Percentiles rank a stretch among this genome's conserved stretches.
Conservation (phyloP, 2,888 invertebrate species). For the Drosophila acutilabella region DNA sequence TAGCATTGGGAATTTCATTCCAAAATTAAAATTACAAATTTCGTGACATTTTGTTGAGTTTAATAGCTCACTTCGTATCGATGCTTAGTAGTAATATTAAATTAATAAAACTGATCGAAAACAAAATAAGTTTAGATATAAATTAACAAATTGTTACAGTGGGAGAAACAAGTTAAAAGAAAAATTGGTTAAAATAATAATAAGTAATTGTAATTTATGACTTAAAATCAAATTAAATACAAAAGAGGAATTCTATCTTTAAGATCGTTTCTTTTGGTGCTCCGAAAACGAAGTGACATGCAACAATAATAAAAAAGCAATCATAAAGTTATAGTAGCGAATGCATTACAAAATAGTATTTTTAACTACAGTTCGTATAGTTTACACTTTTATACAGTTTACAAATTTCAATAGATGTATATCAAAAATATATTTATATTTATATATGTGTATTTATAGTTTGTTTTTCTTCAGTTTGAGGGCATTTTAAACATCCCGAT, state of each 20-base stretch:
- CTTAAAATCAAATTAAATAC: constrained; percentile 69
- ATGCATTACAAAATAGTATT: constrained; percentile 23
- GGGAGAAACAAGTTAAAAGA: constrained; percentile 36
- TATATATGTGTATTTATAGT: constrained; percentile 9
- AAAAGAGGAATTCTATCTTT: constrained; percentile 58
- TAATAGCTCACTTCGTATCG: constrained; percentile 31
- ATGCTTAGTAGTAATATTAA: constrained; percentile 18
- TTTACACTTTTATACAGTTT: constrained; percentile 8
- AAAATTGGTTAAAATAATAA: constrained; percentile 29
- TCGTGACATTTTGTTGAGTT: constrained; percentile 31
- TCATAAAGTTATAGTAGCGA: constrained; percentile 16
- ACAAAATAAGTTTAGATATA: constrained; percentile 10
- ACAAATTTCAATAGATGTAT: constrained; percentile 32
- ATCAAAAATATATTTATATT: constrained; percentile 52
- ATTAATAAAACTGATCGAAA: constrained; percentile 30
- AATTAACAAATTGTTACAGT: constrained; percentile 45
- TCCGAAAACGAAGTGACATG: constrained; percentile 70
- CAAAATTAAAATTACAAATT: constrained; percentile 38
- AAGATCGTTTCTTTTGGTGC: constrained; percentile 55
- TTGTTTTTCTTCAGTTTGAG: background rate
- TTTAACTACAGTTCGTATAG: constrained; percentile 27
- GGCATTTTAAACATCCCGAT: background rate
- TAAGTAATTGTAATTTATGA: constrained; percentile 7
- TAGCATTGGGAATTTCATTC: constrained; percentile 55
- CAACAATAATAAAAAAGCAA: constrained; percentile 43